Conservation (phyloP, 2,113 vertebrate genomes). For the Ctenomys sociabilis region DNA sequence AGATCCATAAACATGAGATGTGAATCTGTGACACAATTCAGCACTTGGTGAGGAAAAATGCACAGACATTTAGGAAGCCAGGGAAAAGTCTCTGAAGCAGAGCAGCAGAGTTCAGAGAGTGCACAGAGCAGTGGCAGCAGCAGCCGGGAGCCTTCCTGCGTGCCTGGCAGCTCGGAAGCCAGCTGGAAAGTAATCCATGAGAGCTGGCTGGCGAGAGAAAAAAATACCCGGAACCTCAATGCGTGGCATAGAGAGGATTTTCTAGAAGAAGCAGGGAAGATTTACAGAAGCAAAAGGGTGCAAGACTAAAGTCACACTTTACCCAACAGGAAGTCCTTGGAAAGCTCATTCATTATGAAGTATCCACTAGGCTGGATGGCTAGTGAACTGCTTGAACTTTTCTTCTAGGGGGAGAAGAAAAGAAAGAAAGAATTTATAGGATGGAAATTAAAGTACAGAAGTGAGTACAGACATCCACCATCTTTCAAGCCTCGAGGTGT, state of each 20-base stretch:
- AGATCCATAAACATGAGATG: not conserved
- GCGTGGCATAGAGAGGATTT: not conserved
- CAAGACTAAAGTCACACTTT: not conserved
- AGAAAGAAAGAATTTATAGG: not conserved
- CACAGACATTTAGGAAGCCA: not conserved
- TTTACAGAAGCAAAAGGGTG: not conserved
- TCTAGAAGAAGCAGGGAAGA: slow-evolving; percentile 26
- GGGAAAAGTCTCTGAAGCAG: not conserved
- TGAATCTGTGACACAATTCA: not conserved
- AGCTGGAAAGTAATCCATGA: not conserved
- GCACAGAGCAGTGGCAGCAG: not conserved
- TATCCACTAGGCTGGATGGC: not conserved
- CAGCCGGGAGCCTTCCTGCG: not conserved
- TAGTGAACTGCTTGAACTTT: not conserved
- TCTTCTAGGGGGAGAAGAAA: not conserved
- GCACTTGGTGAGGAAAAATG: not conserved
- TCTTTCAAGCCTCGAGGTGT: not conserved
- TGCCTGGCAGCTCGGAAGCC: not conserved
- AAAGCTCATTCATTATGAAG: not conserved
- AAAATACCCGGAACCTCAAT: not conserved
- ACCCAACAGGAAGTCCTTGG: not conserved
- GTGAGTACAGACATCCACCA: not conserved
- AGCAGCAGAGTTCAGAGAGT: not conserved
- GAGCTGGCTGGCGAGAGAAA: slow-evolving; percentile 28
- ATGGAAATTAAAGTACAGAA: slow-evolving; percentile 11